Conservation (phyloP, 2,888 invertebrate genomes). For the Lepeophtheirus nordmannii region DNA sequence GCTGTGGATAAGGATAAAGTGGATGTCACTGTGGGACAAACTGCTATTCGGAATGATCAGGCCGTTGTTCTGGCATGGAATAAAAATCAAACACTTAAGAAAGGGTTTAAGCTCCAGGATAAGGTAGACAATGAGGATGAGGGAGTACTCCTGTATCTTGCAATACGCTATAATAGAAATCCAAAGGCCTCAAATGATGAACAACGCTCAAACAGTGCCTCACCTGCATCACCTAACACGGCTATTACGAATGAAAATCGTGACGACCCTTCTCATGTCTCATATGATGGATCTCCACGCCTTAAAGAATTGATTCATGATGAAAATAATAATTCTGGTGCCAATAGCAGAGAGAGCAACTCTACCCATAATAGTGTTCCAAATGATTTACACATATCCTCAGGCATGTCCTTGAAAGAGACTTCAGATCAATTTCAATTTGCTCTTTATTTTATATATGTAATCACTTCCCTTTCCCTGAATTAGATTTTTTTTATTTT, state of each 20-base stretch:
- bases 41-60: slow-evolving; percentile 1
- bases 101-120: background rate
- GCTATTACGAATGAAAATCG: too few relatives aligned
- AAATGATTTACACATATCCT: background rate
- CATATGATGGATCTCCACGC: too few relatives aligned
- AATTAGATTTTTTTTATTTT: too few relatives aligned
- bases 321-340: slow-evolving; percentile 9
- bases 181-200: background rate
- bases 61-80: slow-evolving; percentile 16
- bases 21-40: slow-evolving; percentile 13
- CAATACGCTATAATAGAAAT: background rate
- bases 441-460: too few relatives aligned
- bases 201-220: background rate
- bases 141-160: background rate
- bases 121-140: background rate
- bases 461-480: too few relatives aligned
- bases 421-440: too few relatives aligned
- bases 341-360: background rate
- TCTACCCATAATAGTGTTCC: background rate
- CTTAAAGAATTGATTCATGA: slow-evolving; percentile 1
- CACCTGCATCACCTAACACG: background rate
- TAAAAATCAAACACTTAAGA: slow-evolving; percentile 1
- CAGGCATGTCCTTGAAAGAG: too few relatives aligned
- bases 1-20: background rate
- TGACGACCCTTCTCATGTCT: too few relatives aligned